Base-by-base conservation (phyloP, 2,113 vertebrate genomes). In the Ptilorrhoa leucosticta region DNA sequence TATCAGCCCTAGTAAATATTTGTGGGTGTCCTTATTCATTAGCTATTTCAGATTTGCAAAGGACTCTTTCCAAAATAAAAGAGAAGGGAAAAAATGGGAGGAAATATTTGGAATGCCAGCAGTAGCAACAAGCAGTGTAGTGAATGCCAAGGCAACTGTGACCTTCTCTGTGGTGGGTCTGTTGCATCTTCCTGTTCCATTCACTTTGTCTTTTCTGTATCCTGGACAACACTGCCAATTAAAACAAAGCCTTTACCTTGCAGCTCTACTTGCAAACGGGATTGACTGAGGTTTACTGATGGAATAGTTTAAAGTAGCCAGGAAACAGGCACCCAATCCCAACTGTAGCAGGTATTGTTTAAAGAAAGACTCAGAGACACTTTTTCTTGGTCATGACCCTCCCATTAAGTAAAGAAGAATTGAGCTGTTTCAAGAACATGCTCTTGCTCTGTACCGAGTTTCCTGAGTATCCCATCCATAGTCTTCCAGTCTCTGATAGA, bases 1-100 rank as follows among this genome's bases (percentile, higher is more conserved):
- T 97, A 96, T 96, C 93, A 93, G 26, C 51, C 90, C 71, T 63
- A 75, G 82, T 96, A 96, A 96, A 96, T 96, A 96, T 77, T 83
- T 96, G 92, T 90, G 95, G 94, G 76, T 88, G 56, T 78, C 79
- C 30, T 18, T 92, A 66, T 73, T 93, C 75, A 77, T 86, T 85
- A 88, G 83, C 18, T 77, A 66, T 66, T 94, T 94, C 39, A 70
- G 84, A 93, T 94, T 96, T 90, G 44, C 9, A 65, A 77, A 77
- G 28, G 47, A 60, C 6, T 47, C 50, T 76, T 92, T 89, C 65
- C 45, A 71, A 92, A 94, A 91, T 70, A 70, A 92, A 70, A 80
- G 5, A 64, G 13, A 48, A 8, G 18, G 15, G 3, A 15, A 42
- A 56, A 91, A 64, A 37, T 2, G 0, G 1, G 19, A 56, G n/a